Base-by-base conservation (phyloP, 2,888 invertebrate genomes). In the Drosophila gaucha region DNA sequence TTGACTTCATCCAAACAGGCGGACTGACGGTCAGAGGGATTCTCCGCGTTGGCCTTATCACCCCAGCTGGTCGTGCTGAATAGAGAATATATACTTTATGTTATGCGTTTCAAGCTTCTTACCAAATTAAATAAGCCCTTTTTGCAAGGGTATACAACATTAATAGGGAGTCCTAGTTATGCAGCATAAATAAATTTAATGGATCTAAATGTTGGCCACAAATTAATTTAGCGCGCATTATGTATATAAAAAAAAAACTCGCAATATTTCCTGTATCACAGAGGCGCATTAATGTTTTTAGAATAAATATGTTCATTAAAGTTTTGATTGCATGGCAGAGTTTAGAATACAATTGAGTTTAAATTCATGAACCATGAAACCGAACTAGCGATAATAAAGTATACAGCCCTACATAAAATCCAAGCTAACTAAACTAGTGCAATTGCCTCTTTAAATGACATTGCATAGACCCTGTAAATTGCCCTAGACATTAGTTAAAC, bases 401-500 rank as follows among this genome's bases (percentile, higher is more conserved):
- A 26, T 1, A 10, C 39, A 22, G 4, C 1, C 43, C 10, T 22
- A 3, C 41, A 41, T 10, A 41, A n/a, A 6, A 16, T 39, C 16
- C 5, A 24, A 43, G 31, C 26, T 18, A 31, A 12, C 36, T 46
- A 10, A 51, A 63, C 38, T 46, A 12, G 16, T 31, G 10, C 60
- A 43, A 43, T 51, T 38, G 24, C 16, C 18, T 1, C 1, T 12
- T 35, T 12, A 35, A 49, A 12, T 35, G 28, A 14, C 20, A 14
- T 35, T 24, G 58, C 55, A 8, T 2, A 26, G n/a, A 8, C 30
- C 26, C 41, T 30, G 67, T 28, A 67, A 74, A 80, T 67, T 62
- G 56, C 38, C 65, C 9, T 9, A 28, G 65, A 62, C 67, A 85
- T 87, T 80, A 80, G 46, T 36, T 69, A 67, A 87, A 83, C 63